Conservation (phyloP, 2,888 invertebrate genomes). For the Criorhina ranunculi region DNA sequence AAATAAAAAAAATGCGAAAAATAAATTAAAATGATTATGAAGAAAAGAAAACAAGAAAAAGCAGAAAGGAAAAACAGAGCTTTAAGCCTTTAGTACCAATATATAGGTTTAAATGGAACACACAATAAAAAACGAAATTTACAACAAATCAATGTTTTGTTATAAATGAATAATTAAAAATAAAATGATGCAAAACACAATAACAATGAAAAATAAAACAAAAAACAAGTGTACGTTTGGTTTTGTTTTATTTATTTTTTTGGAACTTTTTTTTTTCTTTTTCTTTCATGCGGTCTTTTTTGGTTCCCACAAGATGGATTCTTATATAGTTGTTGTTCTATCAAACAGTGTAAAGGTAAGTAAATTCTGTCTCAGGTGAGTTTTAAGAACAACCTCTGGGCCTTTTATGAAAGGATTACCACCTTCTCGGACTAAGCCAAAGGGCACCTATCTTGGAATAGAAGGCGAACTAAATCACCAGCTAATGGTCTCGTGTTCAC, state of each 20-base stretch:
- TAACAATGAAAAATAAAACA: constrained; percentile 77
- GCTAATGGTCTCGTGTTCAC: too few relatives aligned
- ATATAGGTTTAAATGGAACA: constrained; percentile 67
- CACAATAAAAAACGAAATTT: constrained; percentile 57
- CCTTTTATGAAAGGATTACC: too few relatives aligned
- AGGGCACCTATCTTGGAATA: too few relatives aligned
- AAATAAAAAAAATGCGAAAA: constrained; percentile 32
- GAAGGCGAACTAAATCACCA: too few relatives aligned
- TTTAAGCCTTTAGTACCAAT: constrained; percentile 75
- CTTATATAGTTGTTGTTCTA: too few relatives aligned
- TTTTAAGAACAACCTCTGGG: too few relatives aligned
- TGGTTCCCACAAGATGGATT: too few relatives aligned
- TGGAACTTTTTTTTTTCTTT: neutral
- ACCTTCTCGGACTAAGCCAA: too few relatives aligned
- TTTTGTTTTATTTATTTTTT: neutral
- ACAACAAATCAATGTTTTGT: constrained; percentile 63
- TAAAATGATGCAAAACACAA: constrained; percentile 74
- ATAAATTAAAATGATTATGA: constrained; percentile 23
- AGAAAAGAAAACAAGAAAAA: constrained; percentile 34
- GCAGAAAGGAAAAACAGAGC: constrained; percentile 57
- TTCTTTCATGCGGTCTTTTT: too few relatives aligned
- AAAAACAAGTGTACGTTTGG: constrained; percentile 77
- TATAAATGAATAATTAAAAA: constrained; percentile 65
- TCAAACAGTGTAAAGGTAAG: too few relatives aligned
- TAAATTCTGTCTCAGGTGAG: too few relatives aligned